phyloP scores from a whole-genome alignment of 1,140 invertebrate genomes.

The Panulirus ornatus region DNA sequence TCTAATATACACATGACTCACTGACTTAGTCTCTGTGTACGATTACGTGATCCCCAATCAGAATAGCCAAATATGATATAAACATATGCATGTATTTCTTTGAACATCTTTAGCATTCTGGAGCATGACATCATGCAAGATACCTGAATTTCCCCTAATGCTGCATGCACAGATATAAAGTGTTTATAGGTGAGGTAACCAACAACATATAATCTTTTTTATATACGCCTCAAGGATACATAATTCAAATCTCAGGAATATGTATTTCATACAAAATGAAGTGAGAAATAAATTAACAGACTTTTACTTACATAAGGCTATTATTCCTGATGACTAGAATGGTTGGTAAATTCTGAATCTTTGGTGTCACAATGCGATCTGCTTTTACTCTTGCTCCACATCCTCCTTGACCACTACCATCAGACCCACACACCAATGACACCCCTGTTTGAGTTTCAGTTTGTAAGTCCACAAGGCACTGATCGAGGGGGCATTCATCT shows the following conservation, averaged over 20 bases:
- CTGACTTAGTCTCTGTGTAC: too few species aligned
- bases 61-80: too few species aligned
- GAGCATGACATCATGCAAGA: not conserved
- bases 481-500: slow-evolving; percentile 73
- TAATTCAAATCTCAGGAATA: not conserved
- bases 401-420: slow-evolving; percentile 34
- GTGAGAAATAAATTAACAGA: not conserved
- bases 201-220: not conserved
- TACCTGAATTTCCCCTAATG: not conserved
- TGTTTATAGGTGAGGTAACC: not conserved
- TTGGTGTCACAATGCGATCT: slow-evolving; percentile 74
- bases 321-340: slow-evolving; percentile 74
- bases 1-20: too few species aligned
- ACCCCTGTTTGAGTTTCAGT: slow-evolving; percentile 75
- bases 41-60: too few species aligned
- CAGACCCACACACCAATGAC: slow-evolving; percentile 63
- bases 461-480: slow-evolving; percentile 74
- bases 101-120: not conserved
- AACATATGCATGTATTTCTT: not conserved
- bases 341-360: slow-evolving; percentile 68
- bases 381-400: slow-evolving; percentile 72
- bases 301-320: slow-evolving; percentile 70
- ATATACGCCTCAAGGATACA: not conserved
- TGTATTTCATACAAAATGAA: not conserved
- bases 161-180: not conserved